A percentile compares a stretch with the other conserved stretches of the same genome.
Evolutionary conservation across 2,797 vertebrate genomes (phyloP).

Genomic region (Trichosurus vulpecula): DNA sequence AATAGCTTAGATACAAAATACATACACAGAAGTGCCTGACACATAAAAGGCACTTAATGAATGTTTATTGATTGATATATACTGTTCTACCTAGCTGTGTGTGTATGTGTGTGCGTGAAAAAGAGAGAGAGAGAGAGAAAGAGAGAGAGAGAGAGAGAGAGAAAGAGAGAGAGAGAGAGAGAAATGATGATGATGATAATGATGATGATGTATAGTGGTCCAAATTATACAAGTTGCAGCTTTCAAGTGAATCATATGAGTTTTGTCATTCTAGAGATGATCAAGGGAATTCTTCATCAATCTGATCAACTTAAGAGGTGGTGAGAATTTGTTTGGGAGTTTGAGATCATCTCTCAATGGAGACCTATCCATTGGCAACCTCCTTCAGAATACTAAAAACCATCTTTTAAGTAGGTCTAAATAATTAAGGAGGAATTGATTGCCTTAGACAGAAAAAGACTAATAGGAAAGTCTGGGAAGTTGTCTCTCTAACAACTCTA

Average conservation of each 20-base stretch:
- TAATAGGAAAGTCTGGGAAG: not conserved
- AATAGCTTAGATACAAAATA: too few relatives aligned
- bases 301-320: not conserved
- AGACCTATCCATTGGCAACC: not conserved
- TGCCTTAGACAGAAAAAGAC: not conserved
- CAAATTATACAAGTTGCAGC: not conserved
- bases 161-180: not conserved
- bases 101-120: too few relatives aligned
- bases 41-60: not conserved
- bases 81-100: too few relatives aligned
- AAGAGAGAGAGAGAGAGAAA: not conserved
- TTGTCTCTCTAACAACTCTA: not conserved
- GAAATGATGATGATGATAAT: too few relatives aligned
- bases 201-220: too few relatives aligned
- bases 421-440: not conserved
- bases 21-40: not conserved
- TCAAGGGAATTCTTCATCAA: not conserved
- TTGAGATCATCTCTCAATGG: not conserved
- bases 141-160: too few relatives aligned
- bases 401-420: not conserved
- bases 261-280: not conserved
- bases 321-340: not conserved
- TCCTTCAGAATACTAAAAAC: not conserved
- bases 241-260: not conserved
- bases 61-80: not conserved